phyloP scores from a whole-genome alignment of 2,797 vertebrate genomes.

The Thalassophryne amazonica region DNA sequence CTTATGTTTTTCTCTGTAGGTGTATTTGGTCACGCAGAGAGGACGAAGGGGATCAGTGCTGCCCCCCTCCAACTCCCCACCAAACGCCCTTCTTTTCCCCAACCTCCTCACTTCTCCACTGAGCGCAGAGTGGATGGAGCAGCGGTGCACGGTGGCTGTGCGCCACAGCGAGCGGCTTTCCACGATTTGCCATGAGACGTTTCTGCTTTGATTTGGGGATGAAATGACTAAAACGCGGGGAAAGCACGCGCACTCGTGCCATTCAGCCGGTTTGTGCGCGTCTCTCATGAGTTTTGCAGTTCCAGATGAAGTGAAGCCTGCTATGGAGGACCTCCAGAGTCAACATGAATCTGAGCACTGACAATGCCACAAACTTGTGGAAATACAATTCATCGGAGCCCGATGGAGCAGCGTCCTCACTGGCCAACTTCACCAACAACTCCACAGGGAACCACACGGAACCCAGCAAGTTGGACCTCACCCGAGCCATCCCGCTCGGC shows the following conservation, averaged over 20 bases:
- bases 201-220: slow-evolving; percentile 6
- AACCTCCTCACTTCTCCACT: slow-evolving; percentile 48
- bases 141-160: slow-evolving; percentile 20
- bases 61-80: too few species aligned
- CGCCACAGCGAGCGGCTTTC: neutral
- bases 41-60: slow-evolving; percentile 46
- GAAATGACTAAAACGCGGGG: neutral
- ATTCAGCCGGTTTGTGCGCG: neutral
- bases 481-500: slow-evolving; percentile 86
- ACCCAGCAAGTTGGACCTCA: slow-evolving; percentile 76
- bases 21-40: slow-evolving; percentile 45
- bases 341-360: slow-evolving; percentile 88
- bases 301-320: slow-evolving; percentile 60
- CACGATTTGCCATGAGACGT: neutral
- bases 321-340: slow-evolving; percentile 85
- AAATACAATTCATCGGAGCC: slow-evolving; percentile 80
- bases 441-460: slow-evolving; percentile 74
- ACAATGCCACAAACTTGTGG: slow-evolving; percentile 81
- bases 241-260: slow-evolving; percentile 13
- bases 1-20: slow-evolving; percentile 9
- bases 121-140: slow-evolving; percentile 44
- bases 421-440: slow-evolving; percentile 76
- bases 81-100: too few species aligned
- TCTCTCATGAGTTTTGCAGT: slow-evolving; percentile 34
- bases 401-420: slow-evolving; percentile 53